Evolutionary conservation across 2,797 vertebrate species (phyloP).

Genomic region (Semaprochilodus insignis): DNA sequence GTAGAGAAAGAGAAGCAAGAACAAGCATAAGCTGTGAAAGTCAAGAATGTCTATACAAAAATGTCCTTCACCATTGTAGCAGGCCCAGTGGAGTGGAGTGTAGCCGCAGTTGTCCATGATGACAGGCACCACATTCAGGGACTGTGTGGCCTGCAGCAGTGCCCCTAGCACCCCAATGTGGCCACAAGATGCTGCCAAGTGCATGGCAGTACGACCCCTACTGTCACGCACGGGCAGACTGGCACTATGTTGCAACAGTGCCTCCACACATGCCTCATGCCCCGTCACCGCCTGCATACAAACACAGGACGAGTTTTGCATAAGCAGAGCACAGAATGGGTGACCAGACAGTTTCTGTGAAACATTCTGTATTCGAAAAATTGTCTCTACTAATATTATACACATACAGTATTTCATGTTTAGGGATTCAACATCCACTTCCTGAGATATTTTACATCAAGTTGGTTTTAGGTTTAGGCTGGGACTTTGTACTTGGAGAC

Average conservation of each 20-base stretch:
- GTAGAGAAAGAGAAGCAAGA: background rate
- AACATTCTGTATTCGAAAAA: background rate
- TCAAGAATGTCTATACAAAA: background rate
- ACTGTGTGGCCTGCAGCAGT: constrained; percentile 83
- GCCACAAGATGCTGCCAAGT: constrained; percentile 92
- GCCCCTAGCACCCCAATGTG: constrained; percentile 86
- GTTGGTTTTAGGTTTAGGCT: too few species aligned
- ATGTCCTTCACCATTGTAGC: constrained; percentile 88
- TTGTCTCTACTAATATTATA: too few species aligned
- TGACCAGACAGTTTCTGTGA: background rate
- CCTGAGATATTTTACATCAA: too few species aligned
- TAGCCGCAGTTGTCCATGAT: constrained; percentile 92
- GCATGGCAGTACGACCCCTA: constrained; percentile 88
- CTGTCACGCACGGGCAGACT: constrained; percentile 84
- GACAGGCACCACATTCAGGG: constrained; percentile 77
- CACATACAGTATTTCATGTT: too few species aligned
- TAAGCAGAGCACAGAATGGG: too few species aligned
- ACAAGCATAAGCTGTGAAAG: background rate
- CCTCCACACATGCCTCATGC: constrained; percentile 93
- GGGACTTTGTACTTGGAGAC: too few species aligned
- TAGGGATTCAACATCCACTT: too few species aligned
- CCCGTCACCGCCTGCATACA: constrained; percentile 88
- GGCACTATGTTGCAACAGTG: constrained; percentile 89
- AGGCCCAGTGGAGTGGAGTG: constrained; percentile 96
- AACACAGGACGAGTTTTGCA: background rate